Evolutionary conservation across 2,797 vertebrate species (phyloP).

Genomic region (Sparidentex hasta): DNA sequence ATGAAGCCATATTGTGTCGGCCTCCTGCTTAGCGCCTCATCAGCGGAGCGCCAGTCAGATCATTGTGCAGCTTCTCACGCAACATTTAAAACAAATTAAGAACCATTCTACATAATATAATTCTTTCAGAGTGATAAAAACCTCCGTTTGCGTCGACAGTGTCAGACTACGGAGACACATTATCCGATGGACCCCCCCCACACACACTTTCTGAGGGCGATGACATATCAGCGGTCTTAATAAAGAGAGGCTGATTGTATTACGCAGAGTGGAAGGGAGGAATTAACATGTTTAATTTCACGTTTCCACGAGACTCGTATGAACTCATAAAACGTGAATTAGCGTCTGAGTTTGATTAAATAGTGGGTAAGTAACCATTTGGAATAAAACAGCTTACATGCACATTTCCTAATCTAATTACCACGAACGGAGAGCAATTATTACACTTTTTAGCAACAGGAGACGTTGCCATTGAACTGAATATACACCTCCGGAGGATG

Average conservation of each 20-base stretch:
- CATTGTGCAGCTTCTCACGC: slow-evolving; percentile 13
- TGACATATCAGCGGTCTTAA: slow-evolving; percentile 56
- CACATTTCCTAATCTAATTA: slow-evolving; percentile 62
- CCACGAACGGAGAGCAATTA: slow-evolving; percentile 33
- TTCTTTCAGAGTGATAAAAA: neutral
- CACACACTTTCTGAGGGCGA: slow-evolving; percentile 43
- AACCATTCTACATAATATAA: slow-evolving; percentile 16
- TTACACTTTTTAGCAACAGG: slow-evolving; percentile 32
- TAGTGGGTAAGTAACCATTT: slow-evolving; percentile 49
- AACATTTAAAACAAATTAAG: slow-evolving; percentile 17
- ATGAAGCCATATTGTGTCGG: neutral
- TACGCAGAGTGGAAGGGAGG: slow-evolving; percentile 44
- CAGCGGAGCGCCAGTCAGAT: slow-evolving; percentile 11
- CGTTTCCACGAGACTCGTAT: slow-evolving; percentile 54
- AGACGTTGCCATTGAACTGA: slow-evolving; percentile 13
- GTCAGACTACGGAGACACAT: slow-evolving; percentile 25
- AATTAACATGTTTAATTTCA: slow-evolving; percentile 64
- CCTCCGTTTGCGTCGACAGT: slow-evolving; percentile 2
- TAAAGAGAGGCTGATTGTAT: slow-evolving; percentile 63
- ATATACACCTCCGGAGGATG: slow-evolving; percentile 21
- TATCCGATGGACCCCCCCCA: slow-evolving; percentile 23
- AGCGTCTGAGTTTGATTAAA: slow-evolving; percentile 66
- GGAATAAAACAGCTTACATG: slow-evolving; percentile 45
- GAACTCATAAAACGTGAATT: slow-evolving; percentile 72
- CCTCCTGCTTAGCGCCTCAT: slow-evolving; percentile 4